Evolutionary conservation across 2,888 invertebrate genomes (phyloP).

Genomic region (Drosophila diplacantha): DNA sequence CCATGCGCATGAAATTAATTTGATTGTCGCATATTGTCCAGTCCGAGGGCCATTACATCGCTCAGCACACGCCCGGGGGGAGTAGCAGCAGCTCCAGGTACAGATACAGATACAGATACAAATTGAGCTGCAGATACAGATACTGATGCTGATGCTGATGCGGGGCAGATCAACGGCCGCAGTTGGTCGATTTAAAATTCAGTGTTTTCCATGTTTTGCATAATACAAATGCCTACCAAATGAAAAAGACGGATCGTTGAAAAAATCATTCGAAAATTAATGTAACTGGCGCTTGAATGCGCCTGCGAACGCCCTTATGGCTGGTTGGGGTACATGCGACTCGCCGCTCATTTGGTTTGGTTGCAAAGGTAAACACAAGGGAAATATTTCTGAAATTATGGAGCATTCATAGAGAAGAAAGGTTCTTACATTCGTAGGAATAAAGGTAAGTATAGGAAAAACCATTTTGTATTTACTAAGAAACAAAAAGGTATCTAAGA

Average conservation of each 20-base stretch:
- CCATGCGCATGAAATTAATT: conserved; percentile 51
- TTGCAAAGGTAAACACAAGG: too few relatives aligned
- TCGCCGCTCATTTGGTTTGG: background rate
- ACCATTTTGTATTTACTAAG: too few relatives aligned
- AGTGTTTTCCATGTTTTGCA: conserved; percentile 72
- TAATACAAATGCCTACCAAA: conserved; percentile 68
- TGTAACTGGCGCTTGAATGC: conserved; percentile 65
- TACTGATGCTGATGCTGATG: background rate
- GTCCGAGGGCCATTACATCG: conserved; percentile 26
- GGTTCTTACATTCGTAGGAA: too few relatives aligned
- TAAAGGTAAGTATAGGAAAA: too few relatives aligned
- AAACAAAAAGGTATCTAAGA: too few relatives aligned
- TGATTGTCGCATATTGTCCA: conserved; percentile 59
- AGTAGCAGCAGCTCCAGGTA: conserved; percentile 2
- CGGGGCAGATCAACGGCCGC: conserved; percentile 55
- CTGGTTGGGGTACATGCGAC: background rate
- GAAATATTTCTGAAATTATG: background rate
- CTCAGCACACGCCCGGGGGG: conserved; percentile 7
- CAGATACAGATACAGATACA: conserved; percentile 10
- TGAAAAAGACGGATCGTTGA: conserved; percentile 18
- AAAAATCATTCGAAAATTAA: conserved; percentile 53
- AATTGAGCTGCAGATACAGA: conserved; percentile 3
- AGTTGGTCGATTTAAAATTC: conserved; percentile 62
- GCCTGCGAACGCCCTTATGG: conserved; percentile 42
- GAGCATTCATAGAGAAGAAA: too few relatives aligned